Percentiles rank a stretch among this genome's conserved stretches.
Conservation (phyloP, 2,113 vertebrate species). For the Phoxinus phoxinus region DNA sequence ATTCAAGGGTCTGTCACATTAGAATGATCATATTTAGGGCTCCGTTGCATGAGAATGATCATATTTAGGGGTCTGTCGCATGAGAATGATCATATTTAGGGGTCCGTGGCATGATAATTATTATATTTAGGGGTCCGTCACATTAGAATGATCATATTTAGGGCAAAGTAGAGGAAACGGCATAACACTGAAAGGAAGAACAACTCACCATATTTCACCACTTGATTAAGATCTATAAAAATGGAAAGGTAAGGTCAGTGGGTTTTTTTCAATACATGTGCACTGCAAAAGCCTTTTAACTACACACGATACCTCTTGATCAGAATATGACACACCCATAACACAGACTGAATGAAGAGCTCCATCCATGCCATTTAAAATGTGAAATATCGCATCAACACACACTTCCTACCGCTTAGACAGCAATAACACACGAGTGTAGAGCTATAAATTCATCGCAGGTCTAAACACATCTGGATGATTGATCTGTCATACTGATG, state of each 20-base stretch:
- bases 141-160: too few species aligned
- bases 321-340: neutral
- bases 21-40: too few species aligned
- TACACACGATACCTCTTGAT: neutral
- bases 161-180: neutral
- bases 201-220: conserved; percentile 14
- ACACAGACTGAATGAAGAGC: neutral
- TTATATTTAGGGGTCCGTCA: too few species aligned
- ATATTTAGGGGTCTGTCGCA: too few species aligned
- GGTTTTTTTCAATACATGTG: neutral
- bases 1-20: too few species aligned
- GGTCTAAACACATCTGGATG: neutral
- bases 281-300: too few species aligned
- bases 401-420: neutral
- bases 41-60: fast-evolving
- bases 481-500: neutral
- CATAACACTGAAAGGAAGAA: neutral
- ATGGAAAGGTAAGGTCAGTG: neutral
- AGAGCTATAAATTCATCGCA: neutral
- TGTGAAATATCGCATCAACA: neutral
- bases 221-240: neutral
- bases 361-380: neutral
- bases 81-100: too few species aligned
- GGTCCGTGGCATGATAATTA: too few species aligned
- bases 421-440: too few species aligned